phyloP scores from a whole-genome alignment of 2,888 invertebrate species.

The Scaptomyza polygonia region DNA sequence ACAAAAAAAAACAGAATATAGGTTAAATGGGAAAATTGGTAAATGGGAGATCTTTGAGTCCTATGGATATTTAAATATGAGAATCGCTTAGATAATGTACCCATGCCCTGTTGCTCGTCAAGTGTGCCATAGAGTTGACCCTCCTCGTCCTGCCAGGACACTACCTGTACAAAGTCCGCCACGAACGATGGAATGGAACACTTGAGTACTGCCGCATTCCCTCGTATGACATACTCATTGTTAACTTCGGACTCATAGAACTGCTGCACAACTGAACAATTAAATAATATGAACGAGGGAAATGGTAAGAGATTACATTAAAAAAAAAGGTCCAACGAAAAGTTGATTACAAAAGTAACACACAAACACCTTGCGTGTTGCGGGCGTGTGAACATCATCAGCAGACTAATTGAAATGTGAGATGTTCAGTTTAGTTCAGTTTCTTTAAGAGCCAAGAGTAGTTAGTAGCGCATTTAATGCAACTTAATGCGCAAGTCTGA shows the following conservation, averaged over 20 bases:
- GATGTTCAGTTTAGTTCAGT: constrained; percentile 18
- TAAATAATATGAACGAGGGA: constrained; percentile 7
- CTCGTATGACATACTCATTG: constrained; percentile 90
- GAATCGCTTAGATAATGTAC: constrained; percentile 47
- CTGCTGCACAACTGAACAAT: constrained; percentile 88
- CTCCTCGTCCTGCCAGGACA: constrained; percentile 89
- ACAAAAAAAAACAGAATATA: constrained; percentile 24
- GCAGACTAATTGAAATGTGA: constrained; percentile 69
- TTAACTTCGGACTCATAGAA: constrained; percentile 90
- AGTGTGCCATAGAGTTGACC: constrained; percentile 82
- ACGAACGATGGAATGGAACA: constrained; percentile 91
- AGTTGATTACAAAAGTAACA: too few relatives aligned
- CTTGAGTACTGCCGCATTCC: constrained; percentile 89
- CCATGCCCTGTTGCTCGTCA: constrained; percentile 78
- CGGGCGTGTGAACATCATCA: constrained; percentile 61
- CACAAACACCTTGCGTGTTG: constrained; percentile 57
- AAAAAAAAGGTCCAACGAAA: constrained; percentile 5
- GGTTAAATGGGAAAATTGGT: constrained; percentile 6
- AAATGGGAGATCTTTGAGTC: background rate
- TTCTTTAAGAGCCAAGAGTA: constrained; percentile 11
- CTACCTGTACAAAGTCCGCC: constrained; percentile 89
- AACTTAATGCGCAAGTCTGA: constrained; percentile 52
- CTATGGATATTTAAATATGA: background rate
- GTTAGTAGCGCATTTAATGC: constrained; percentile 54
- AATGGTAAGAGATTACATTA: constrained; percentile 41